Evolutionary conservation across 2,888 invertebrate species (phyloP).

Genomic region (Leptinotarsa haldemani): DNA sequence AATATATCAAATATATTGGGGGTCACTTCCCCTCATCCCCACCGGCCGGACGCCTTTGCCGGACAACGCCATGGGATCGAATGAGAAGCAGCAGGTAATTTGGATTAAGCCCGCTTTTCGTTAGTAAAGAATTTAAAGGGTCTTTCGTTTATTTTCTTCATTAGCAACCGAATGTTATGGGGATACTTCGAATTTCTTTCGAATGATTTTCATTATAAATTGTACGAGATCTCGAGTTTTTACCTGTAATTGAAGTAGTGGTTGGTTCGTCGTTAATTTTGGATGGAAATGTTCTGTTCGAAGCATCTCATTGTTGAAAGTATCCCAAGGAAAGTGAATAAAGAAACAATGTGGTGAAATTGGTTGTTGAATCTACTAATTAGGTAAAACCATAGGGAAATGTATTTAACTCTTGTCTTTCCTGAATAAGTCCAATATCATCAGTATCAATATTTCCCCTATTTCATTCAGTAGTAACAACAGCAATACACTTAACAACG

Average conservation of each 20-base stretch:
- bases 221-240: slow-evolving; percentile 41
- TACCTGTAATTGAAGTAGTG: slow-evolving; percentile 49
- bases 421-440: too few relatives aligned
- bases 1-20: background rate
- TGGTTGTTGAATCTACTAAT: too few relatives aligned
- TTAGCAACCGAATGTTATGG: slow-evolving; percentile 53
- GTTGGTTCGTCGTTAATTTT: slow-evolving; percentile 14
- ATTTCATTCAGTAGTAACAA: too few relatives aligned
- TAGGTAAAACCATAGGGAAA: too few relatives aligned
- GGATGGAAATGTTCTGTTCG: slow-evolving; percentile 17
- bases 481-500: too few relatives aligned
- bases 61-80: slow-evolving; percentile 12
- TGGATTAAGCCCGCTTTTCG: slow-evolving; percentile 47
- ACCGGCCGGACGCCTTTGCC: background rate
- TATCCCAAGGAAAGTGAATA: too few relatives aligned
- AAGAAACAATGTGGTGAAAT: too few relatives aligned
- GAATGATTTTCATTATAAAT: slow-evolving; percentile 42
- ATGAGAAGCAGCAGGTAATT: slow-evolving; percentile 25
- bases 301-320: background rate
- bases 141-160: slow-evolving; percentile 57
- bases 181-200: slow-evolving; percentile 40
- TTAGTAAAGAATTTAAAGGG: slow-evolving; percentile 58
- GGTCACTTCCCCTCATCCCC: background rate
- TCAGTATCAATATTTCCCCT: too few relatives aligned
- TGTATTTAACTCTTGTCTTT: too few relatives aligned